phyloP scores from a whole-genome alignment of 2,888 invertebrate genomes.

The Sminthurides aquaticus region DNA sequence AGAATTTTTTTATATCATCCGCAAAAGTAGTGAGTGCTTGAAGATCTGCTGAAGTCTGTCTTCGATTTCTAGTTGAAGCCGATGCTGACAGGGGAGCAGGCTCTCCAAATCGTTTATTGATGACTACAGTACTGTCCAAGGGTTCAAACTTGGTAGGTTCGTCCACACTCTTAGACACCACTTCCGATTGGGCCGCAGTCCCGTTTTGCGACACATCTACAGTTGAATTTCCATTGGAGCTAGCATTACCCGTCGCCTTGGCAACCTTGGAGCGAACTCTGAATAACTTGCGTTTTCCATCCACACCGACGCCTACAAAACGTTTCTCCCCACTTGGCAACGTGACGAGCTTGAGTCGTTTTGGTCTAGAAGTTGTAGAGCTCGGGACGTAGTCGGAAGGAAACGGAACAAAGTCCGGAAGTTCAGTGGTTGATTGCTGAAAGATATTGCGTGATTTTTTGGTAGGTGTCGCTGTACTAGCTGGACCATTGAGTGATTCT shows the following conservation, averaged over 20 bases:
- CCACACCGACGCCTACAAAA: not conserved
- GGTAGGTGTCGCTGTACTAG: not conserved
- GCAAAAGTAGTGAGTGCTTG: conserved; percentile 16
- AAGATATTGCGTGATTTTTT: not conserved
- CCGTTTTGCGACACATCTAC: not conserved
- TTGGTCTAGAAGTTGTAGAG: conserved; percentile 19
- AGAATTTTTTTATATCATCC: conserved; percentile 38
- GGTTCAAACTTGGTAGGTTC: not conserved
- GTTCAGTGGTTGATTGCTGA: not conserved
- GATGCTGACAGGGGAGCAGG: not conserved
- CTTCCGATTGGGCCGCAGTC: not conserved
- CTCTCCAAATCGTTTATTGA: not conserved
- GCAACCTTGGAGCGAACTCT: not conserved
- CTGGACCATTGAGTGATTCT: conserved; percentile 1
- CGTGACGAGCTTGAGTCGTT: not conserved
- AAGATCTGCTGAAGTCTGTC: conserved; percentile 8
- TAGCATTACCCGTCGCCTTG: not conserved
- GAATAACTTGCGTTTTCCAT: not conserved
- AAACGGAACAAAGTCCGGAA: conserved; percentile 17
- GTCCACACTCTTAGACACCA: not conserved
- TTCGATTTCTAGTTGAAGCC: not conserved
- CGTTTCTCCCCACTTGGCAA: conserved; percentile 2
- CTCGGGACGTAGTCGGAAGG: conserved; percentile 13
- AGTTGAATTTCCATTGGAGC: not conserved
- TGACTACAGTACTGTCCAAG: not conserved